Evolutionary conservation across 2,888 invertebrate species (phyloP), one percentile per base, ranked within the genome.

Genomic region (Drosophila anomelani): DNA sequence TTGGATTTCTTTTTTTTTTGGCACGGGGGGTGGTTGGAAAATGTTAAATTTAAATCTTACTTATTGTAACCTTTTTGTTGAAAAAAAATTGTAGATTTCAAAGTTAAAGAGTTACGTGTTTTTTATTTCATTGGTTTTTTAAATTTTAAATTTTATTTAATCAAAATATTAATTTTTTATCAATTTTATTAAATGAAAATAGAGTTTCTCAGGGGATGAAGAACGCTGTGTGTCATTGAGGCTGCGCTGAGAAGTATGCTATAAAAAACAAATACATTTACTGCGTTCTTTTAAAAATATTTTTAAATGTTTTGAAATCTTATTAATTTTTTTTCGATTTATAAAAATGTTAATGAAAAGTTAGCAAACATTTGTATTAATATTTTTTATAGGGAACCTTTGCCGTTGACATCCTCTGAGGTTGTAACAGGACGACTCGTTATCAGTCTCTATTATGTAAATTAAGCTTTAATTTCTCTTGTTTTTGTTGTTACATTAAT

Each of bases 401-500:
- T 51, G 13, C 3, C 20, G 20, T 51, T 34, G 34, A 15, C 15
- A 36, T 20, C 10, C 34, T 34, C 2, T 29, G 26, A 20, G 51
- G 32, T 6, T 41, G 29, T 23, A n/a, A 6, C 20, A 38, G 62
- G 38, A 12, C n/a, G 43, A 38, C 68, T 66, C 66, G 46, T 53
- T 66, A 66, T 66, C 66, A 44, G 66, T 46, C 44, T 69, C 66
- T 68, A 66, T 66, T 66, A 66, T 66, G 66, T 17, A 66, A 54
- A 70, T 66, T 69, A 69, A 46, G 69, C 70, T 46, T 66, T 66
- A 66, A 66, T 66, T 54, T 69, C 44, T 23, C 15, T 38, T 53
- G 69, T 38, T 66, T 66, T 66, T 66, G 66, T 66, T 66, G 66
- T 59, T 60, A 38, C 66, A 66, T 63, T 47, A 64, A 63, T 63